Conservation (phyloP, 2,797 vertebrate genomes). For the Crocodylus rhombifer region DNA sequence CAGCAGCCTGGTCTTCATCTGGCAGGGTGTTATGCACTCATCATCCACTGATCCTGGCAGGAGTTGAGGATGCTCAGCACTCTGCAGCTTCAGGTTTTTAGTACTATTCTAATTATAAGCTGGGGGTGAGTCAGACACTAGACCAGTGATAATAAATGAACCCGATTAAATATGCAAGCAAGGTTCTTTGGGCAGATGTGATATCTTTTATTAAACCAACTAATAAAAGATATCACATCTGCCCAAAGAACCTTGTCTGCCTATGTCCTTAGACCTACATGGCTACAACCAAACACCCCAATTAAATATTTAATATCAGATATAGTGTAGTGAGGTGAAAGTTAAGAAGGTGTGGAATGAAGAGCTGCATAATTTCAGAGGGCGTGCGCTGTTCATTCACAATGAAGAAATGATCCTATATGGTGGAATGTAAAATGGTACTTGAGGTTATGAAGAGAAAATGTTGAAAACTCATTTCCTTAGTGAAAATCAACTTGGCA, state of each 20-base stretch:
- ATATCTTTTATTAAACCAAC: no score
- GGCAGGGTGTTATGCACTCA: background rate
- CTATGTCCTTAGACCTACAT: no score
- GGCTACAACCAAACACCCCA: background rate
- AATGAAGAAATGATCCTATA: background rate
- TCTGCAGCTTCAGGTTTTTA: conserved; percentile 58
- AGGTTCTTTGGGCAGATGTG: no score
- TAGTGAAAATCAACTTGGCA: conserved; percentile 3
- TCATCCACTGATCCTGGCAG: conserved; percentile 41
- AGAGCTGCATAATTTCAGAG: conserved; percentile 49
- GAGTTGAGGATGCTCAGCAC: conserved; percentile 26
- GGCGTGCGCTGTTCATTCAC: conserved; percentile 29
- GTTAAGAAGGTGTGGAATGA: conserved; percentile 63
- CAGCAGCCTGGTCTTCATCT: background rate
- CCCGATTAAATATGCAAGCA: conserved; percentile 28
- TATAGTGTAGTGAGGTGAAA: conserved; percentile 58
- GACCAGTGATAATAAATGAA: conserved; percentile 67
- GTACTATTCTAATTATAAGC: conserved; percentile 52
- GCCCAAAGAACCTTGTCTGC: no score
- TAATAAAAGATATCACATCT: no score
- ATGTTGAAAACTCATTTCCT: background rate
- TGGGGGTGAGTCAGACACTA: conserved; percentile 57
- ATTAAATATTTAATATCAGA: conserved; percentile 71
- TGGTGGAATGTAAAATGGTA: background rate
- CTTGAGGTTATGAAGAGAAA: background rate